phyloP scores from a whole-genome alignment of 92 coral and sea anemone species.

The Porites rus region DNA sequence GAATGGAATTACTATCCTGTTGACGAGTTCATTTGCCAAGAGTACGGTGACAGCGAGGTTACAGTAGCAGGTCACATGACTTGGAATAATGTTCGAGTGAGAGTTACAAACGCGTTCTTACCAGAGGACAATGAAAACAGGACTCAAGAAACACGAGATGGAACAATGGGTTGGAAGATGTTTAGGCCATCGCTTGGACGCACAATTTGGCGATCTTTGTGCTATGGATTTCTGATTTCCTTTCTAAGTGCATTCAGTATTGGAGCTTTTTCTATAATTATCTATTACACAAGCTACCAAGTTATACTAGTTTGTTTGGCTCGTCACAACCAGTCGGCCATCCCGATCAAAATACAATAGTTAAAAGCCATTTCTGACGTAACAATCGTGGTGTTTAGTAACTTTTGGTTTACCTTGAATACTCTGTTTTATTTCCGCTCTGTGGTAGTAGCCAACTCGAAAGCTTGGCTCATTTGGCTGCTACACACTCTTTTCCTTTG shows the following conservation, averaged over 20 bases:
- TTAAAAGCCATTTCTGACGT: background rate
- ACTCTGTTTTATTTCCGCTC: background rate
- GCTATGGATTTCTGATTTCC: conserved; percentile 1
- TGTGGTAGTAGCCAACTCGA: no score
- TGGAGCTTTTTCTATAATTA: background rate
- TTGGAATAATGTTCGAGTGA: background rate
- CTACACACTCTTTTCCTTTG: no score
- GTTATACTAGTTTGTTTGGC: background rate
- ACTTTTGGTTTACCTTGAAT: background rate
- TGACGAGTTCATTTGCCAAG: background rate
- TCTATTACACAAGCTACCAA: background rate
- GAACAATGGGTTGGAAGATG: conserved; percentile 13
- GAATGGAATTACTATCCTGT: conserved; percentile 6
- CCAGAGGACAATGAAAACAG: background rate
- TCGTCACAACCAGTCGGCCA: background rate
- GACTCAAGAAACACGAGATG: background rate
- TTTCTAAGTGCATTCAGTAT: background rate
- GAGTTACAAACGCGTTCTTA: background rate
- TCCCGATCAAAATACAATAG: background rate
- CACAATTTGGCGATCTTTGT: background rate
- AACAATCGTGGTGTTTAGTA: background rate
- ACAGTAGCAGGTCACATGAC: background rate
- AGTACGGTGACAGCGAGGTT: background rate
- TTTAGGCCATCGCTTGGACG: background rate
- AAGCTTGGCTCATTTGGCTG: no score